Percentiles rank a stretch among this genome's conserved stretches.
These are phyloP conservation scores for Philotrypesis tridentata DNA, from an alignment of 1,140 invertebrate species.

Conservation along the genomic window DNA sequence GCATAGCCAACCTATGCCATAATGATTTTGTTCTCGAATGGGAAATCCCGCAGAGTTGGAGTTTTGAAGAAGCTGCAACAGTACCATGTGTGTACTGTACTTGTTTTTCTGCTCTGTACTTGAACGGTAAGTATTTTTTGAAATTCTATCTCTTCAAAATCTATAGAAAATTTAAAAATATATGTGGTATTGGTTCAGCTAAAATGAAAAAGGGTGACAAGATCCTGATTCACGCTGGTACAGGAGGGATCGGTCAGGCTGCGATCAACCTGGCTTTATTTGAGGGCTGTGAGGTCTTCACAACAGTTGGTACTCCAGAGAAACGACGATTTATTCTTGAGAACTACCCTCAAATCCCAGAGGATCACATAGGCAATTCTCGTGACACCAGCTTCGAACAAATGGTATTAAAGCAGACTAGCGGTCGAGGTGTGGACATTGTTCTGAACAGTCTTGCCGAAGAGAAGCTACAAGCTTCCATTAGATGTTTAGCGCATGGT, in stretches of 20 bases:
- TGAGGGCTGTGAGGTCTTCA: constrained; percentile 80
- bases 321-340: constrained; percentile 81
- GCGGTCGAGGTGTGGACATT: constrained; percentile 82
- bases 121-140: constrained; percentile 59
- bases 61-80: constrained; percentile 89
- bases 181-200: not conserved
- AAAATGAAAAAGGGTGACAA: constrained; percentile 78
- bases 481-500: constrained; percentile 82
- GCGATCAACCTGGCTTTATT: constrained; percentile 82
- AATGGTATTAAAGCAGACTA: constrained; percentile 77
- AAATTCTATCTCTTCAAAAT: not conserved
- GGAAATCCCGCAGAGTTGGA: constrained; percentile 88
- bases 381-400: constrained; percentile 82
- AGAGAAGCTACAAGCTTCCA: constrained; percentile 84
- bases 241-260: constrained; percentile 86
- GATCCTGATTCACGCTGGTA: constrained; percentile 85
- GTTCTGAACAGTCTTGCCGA: constrained; percentile 87
- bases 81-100: constrained; percentile 91
- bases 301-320: constrained; percentile 81
- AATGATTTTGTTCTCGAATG: constrained; percentile 80
- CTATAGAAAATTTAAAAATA: not conserved
- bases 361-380: constrained; percentile 84
- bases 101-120: constrained; percentile 85
- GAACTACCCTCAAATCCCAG: constrained; percentile 79
- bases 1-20: constrained; percentile 77